phyloP scores from a whole-genome alignment of 37 sponge, comb jelly and placozoan genomes.

The Crambe crambe region DNA sequence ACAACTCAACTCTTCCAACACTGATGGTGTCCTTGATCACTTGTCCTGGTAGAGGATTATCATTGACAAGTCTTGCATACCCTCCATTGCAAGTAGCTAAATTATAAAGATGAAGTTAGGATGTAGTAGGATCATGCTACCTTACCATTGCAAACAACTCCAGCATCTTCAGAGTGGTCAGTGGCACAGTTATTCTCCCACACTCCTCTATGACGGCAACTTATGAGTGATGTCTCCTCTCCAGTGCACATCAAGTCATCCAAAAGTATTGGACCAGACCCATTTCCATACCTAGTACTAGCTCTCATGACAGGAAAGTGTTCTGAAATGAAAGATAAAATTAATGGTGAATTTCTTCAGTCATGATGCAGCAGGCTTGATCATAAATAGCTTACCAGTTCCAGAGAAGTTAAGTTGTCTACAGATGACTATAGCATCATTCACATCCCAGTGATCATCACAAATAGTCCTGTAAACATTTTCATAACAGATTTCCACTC shows the following conservation, averaged over 20 bases:
- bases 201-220: constrained; percentile 28
- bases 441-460: constrained; percentile 29
- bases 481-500: constrained; percentile 37
- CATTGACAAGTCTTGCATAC: neutral
- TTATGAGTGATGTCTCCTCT: constrained; percentile 5
- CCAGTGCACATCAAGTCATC: constrained; percentile 27
- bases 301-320: constrained; percentile 7
- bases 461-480: constrained; percentile 21
- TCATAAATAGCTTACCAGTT: constrained; percentile 5
- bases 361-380: too few relatives aligned
- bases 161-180: constrained; percentile 47
- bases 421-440: constrained; percentile 37
- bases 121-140: neutral
- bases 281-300: constrained; percentile 2
- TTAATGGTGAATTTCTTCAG: too few relatives aligned
- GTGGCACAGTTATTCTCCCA: constrained; percentile 36
- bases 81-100: neutral
- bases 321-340: constrained; percentile 9
- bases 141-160: constrained; percentile 33
- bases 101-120: neutral
- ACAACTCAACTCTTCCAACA: constrained; percentile 44
- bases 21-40: constrained; percentile 19
- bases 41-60: neutral
- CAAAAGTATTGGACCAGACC: constrained; percentile 12
- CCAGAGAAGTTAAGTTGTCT: constrained; percentile 18